Conservation (phyloP, 1,140 invertebrate genomes). For the Aethina tumida region DNA sequence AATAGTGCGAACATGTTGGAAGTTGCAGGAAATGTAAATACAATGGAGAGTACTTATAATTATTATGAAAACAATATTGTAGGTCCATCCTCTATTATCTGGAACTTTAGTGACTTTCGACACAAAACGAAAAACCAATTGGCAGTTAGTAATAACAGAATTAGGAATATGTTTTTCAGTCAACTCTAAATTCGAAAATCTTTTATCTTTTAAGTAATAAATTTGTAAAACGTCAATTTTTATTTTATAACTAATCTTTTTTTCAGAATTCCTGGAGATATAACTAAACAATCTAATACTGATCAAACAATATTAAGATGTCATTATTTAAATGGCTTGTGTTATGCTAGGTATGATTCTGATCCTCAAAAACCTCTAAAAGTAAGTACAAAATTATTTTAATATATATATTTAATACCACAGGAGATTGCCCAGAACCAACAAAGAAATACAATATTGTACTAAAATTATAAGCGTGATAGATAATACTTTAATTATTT, state of each 20-base stretch:
- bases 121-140: slow-evolving; percentile 27
- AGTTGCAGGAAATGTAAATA: slow-evolving; percentile 35
- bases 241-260: too few relatives aligned
- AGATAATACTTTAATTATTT: too few relatives aligned
- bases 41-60: slow-evolving; percentile 1
- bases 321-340: slow-evolving; percentile 43
- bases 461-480: too few relatives aligned
- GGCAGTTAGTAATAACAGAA: slow-evolving; percentile 44
- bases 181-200: slow-evolving; percentile 36
- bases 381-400: slow-evolving; percentile 27
- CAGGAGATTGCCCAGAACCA: too few relatives aligned
- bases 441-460: too few relatives aligned
- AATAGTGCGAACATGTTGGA: slow-evolving; percentile 38
- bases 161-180: slow-evolving; percentile 44
- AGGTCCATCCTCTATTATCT: slow-evolving; percentile 29
- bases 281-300: neutral
- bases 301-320: slow-evolving; percentile 32
- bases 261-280: slow-evolving; percentile 1
- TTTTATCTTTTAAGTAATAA: slow-evolving; percentile 26
- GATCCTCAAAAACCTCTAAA: slow-evolving; percentile 29
- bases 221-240: neutral
- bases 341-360: slow-evolving; percentile 40
- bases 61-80: slow-evolving; percentile 11
- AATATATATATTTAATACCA: too few relatives aligned
- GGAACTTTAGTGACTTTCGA: slow-evolving; percentile 30